Base-by-base conservation (phyloP, 2,113 vertebrate species). In the Oreochromis tanganicae region DNA sequence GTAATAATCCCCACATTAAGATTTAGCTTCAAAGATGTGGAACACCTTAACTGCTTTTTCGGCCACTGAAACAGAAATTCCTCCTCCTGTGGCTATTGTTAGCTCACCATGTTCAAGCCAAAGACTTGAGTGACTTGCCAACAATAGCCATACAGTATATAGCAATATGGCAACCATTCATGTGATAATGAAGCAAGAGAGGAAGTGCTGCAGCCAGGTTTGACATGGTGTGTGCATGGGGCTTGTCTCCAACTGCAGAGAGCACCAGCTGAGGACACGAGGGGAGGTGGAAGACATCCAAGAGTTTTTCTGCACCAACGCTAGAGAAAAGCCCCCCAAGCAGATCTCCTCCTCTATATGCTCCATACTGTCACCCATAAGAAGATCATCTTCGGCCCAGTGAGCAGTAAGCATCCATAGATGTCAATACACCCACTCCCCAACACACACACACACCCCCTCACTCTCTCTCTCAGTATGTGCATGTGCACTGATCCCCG, bases 331-430 rank as follows among this genome's bases (percentile, higher is more conserved):
- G 57, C 88, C 90, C 68, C 66, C 34, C 4, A 81, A 87, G 85
- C 85, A 85, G 81, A 61, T 81, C 85, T 57, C 56, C 55, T 56
- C 55, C 81, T 90, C 87, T 91, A 94, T 90, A 92, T 80, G 92
- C 91, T 89, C 87, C 94, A 93, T 90, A 90, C 93, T 93, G 90
- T 92, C 93, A 93, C 87, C 89, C 86, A 86, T 94, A 95, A 94
- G 94, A 94, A 87, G 89, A 95, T 95, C 91, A 91, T 91, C 88
- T 80, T 66, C 38, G 80, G 92, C 87, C 88, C 88, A 90, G 73
- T 83, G 88, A 92, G 88, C 87, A 87, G 41, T 11, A 34, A 93
- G 82, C 83, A 68, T 24, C 55, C 52, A 14, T 36, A 19, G 55
- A 68, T 56, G 52, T 88, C 85, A 89, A 68, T 85, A 85, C 83